phyloP scores from a whole-genome alignment of 2,113 vertebrate genomes.

The Penelope pileata region DNA sequence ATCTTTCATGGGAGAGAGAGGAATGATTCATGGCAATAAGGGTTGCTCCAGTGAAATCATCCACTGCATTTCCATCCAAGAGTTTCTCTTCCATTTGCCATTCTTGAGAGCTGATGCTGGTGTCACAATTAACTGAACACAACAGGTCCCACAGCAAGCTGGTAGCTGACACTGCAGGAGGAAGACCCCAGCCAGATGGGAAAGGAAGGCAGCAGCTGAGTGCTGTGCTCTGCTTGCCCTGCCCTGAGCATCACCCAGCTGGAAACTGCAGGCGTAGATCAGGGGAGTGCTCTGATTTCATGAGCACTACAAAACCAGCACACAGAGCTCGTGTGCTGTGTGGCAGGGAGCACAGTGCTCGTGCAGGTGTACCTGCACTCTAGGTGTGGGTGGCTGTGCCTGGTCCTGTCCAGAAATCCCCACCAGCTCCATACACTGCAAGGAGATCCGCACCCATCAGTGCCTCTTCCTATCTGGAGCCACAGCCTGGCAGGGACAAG shows the following conservation, averaged over 20 bases:
- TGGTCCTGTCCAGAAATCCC: neutral
- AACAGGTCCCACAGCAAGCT: neutral
- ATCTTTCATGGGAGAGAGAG: neutral
- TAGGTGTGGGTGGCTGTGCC: neutral
- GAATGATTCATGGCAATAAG: neutral
- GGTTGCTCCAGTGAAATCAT: neutral
- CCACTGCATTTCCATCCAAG: neutral
- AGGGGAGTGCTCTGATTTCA: neutral
- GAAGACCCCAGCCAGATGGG: neutral
- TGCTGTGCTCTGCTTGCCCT: neutral
- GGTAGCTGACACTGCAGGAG: neutral
- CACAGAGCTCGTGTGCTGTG: rapidly evolving
- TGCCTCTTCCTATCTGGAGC: neutral
- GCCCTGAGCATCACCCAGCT: neutral
- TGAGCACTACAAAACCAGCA: neutral
- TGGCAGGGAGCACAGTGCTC: neutral
- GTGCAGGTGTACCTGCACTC: neutral
- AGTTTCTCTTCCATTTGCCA: neutral
- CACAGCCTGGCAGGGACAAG: neutral
- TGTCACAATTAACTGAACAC: neutral
- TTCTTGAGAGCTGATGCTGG: neutral
- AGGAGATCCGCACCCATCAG: neutral
- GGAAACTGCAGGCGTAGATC: neutral
- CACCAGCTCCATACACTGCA: neutral
- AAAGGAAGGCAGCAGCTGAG: neutral